Base-by-base conservation (phyloP, 2,113 vertebrate species). In the Podilymbus podiceps region DNA sequence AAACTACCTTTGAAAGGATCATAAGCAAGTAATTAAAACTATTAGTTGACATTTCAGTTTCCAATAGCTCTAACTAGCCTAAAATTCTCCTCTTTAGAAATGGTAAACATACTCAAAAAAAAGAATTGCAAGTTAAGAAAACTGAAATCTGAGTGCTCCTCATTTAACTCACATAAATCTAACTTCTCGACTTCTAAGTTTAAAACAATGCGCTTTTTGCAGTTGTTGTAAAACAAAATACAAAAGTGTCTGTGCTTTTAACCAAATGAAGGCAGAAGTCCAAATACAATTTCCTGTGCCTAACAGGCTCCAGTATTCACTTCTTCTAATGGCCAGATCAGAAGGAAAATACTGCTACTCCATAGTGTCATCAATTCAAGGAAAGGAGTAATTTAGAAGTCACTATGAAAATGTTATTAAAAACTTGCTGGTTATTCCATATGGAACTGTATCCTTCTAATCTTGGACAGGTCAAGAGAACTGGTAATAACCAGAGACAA, bases 1-100 rank as follows among this genome's bases (percentile, higher is more conserved):
- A 87, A 90, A 93, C 56, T 91, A 92, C 89, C 64, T 96, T 82
- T 75, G 62, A 92, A 90, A 89, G 58, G 62, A 90, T 79, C 76
- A 53, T 23, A 44, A 96, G 66, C 44, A 72, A 89, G 76, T 88
- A 84, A 89, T 95, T 95, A 96, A 82, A 95, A 94, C 92, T 93
- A 72, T 75, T 91, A 93, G 66, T 81, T 95, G 88, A 72, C 77
- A 85, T 90, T 89, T 78, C 83, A 60, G 56, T 68, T 78, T 80
- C 88, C 83, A 92, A 35, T 53, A 86, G 79, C 68, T 88, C 84
- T 81, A 67, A 60, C 53, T 59, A 82, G 71, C 35, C 42, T 73
- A 44, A 91, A 93, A 90, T 84, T 30, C 60, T 84, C 85, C 80
- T 74, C 53, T 89, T 93, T 87, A 89, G 58, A 89, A 81, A 88